phyloP scores from a whole-genome alignment of 1,140 invertebrate species.

The Dryas iulia region DNA sequence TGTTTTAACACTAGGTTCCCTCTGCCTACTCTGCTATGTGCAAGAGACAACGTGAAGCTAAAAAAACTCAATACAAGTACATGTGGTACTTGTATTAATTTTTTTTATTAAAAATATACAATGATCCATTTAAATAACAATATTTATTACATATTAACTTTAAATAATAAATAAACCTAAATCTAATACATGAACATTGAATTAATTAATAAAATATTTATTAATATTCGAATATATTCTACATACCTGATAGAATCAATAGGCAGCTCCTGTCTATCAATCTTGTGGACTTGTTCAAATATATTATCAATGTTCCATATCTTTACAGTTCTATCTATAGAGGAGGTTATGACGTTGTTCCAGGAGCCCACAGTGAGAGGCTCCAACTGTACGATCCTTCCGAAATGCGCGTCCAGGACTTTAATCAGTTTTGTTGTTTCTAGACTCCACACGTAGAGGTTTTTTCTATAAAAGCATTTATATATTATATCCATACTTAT shows the following conservation, averaged over 20 bases:
- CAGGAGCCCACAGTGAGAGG: conserved; percentile 92
- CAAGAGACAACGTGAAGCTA: no score
- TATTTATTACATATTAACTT: no score
- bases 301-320: conserved; percentile 99
- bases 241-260: conserved; percentile 93
- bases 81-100: no score
- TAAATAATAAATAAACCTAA: no score
- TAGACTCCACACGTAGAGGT: conserved; percentile 96
- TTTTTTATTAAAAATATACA: no score
- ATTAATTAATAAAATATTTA: background rate
- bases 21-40: no score
- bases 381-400: conserved; percentile 95
- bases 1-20: no score
- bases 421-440: conserved; percentile 90
- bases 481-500: no score
- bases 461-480: conserved; percentile 85
- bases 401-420: conserved; percentile 97
- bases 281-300: conserved; percentile 97
- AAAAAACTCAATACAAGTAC: no score
- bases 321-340: conserved; percentile 98
- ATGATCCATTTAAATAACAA: no score
- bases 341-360: conserved; percentile 97
- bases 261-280: conserved; percentile 96
- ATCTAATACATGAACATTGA: no score
- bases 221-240: no score